Evolutionary conservation across 2,113 vertebrate species (phyloP), one percentile per base, ranked within the genome.

Genomic region (Genyomyrus donnyi): DNA sequence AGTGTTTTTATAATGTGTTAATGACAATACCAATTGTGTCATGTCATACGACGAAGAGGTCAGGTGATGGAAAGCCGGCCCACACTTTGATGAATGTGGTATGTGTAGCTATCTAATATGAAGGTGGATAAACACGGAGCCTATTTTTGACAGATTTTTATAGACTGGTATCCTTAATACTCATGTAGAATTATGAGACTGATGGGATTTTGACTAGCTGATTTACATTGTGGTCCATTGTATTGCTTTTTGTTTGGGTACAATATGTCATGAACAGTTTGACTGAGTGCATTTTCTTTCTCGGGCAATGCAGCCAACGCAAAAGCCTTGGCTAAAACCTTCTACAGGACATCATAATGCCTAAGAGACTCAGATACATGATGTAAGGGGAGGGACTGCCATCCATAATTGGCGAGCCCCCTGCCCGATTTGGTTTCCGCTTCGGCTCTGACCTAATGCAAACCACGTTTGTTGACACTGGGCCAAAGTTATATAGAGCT

Each of bases 361-460:
- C 85, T 93, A 89, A 93, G 92, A 91, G 56, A 77, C 24, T 90
- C 5, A 89, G 90, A 89, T 49, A 84, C 56, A 85, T 87, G 15
- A 13, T 31, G 62, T 21, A n/a, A 15, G 62, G 52, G 53, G 24
- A 45, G 92, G 90, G 19, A 62, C 58, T 48, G 88, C 70, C 92
- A 90, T 89, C 89, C 88, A 93, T 92, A 93, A 94, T 95, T 94
- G 94, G 90, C 90, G 92, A 86, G 88, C 89, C 88, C 92, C 94
- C 90, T 92, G 93, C 95, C 92, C 89, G 89, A 93, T 94, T 95
- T 90, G 90, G 93, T 94, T 94, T 95, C 93, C 90, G 58, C 94
- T 92, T 91, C 92, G 66, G 90, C 91, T 27, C 52, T 77, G 13
- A 91, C 89, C 90, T 94, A 95, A 95, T 93, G 92, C 91, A 92